Conservation (phyloP, 2,888 invertebrate species). For the Eilema depressum region DNA sequence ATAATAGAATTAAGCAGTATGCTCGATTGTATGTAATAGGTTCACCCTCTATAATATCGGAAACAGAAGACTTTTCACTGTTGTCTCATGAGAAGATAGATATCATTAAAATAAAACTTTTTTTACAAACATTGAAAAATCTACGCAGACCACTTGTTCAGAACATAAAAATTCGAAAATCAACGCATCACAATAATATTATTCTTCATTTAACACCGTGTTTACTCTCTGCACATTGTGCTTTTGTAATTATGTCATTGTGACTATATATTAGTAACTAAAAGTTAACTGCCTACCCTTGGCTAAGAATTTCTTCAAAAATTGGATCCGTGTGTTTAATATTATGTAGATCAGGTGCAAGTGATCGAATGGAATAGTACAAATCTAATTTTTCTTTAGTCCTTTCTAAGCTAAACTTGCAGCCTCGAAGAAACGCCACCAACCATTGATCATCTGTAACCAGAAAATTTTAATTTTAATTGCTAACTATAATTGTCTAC, state of each 20-base stretch:
- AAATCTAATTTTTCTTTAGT: constrained; percentile 88
- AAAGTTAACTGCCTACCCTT: constrained; percentile 57
- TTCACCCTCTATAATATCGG: too few relatives aligned
- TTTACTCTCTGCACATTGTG: too few relatives aligned
- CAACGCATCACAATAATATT: neutral
- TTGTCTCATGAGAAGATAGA: too few relatives aligned
- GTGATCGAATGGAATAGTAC: constrained; percentile 83
- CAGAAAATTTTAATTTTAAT: neutral
- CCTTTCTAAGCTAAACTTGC: constrained; percentile 88
- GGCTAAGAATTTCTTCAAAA: constrained; percentile 64
- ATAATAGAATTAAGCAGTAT: too few relatives aligned
- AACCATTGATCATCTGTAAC: constrained; percentile 88
- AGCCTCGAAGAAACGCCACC: constrained; percentile 88
- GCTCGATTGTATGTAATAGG: too few relatives aligned
- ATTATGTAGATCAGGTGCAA: constrained; percentile 82
- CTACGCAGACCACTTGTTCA: too few relatives aligned
- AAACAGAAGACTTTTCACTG: too few relatives aligned
- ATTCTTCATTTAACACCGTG: too few relatives aligned
- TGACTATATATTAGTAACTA: neutral
- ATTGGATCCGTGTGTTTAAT: constrained; percentile 58
- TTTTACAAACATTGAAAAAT: too few relatives aligned
- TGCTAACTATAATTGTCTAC: neutral
- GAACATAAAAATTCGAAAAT: too few relatives aligned
- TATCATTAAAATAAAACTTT: too few relatives aligned
- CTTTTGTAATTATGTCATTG: too few relatives aligned